Percentiles rank a stretch among this genome's conserved stretches.
Evolutionary conservation across 1,140 invertebrate genomes (phyloP).

Genomic region (Cyclina sinensis): DNA sequence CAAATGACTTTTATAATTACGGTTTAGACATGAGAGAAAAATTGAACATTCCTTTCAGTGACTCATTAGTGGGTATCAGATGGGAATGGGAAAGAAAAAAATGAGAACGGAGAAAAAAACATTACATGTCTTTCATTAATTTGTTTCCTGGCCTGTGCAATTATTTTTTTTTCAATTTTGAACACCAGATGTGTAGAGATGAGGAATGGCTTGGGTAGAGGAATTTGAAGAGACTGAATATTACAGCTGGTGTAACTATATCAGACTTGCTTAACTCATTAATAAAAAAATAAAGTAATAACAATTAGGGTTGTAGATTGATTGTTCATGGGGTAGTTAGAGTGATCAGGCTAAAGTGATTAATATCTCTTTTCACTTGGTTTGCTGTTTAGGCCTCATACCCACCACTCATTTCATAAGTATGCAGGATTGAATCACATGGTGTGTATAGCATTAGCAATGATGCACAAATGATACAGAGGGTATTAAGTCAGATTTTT

Average conservation of each 20-base stretch:
- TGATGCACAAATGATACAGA: background rate
- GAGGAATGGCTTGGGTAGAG: constrained; percentile 1
- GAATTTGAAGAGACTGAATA: background rate
- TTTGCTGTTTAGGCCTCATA: background rate
- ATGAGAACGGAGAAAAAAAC: background rate
- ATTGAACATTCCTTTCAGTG: constrained; percentile 50
- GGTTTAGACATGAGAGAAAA: constrained; percentile 22
- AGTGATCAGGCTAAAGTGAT: background rate
- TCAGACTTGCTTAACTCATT: background rate
- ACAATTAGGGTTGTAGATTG: background rate
- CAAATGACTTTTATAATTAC: constrained; percentile 46
- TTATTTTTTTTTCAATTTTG: constrained; percentile 43
- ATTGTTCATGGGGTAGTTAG: background rate
- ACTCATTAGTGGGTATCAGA: constrained; percentile 36
- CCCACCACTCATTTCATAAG: constrained; percentile 24
- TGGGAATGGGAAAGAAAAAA: constrained; percentile 1
- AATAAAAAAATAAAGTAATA: background rate
- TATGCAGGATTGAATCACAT: constrained; percentile 27
- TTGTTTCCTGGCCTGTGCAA: constrained; percentile 46
- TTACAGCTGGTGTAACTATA: constrained; percentile 8
- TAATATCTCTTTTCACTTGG: background rate
- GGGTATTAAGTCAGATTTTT: background rate
- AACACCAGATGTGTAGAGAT: constrained; percentile 23
- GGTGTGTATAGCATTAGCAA: background rate
- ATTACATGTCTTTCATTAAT: constrained; percentile 59